Evolutionary conservation across 2,797 vertebrate species (phyloP), one percentile per base, ranked within the genome.

Genomic region (Chlorospingus flavigularis): DNA sequence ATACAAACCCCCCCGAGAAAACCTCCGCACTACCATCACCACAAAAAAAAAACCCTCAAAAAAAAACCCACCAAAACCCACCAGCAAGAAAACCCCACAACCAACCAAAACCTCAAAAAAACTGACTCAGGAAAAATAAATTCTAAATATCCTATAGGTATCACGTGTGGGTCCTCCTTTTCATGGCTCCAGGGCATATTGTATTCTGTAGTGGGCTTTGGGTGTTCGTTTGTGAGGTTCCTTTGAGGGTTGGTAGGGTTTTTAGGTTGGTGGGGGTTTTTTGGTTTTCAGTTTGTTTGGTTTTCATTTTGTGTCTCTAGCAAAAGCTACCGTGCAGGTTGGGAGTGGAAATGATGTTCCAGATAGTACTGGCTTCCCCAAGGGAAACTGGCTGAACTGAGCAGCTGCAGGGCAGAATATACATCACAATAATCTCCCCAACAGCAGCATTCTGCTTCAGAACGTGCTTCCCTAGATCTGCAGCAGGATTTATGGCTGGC

Each of bases 251-350:
- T 55, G 15, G 6, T 18, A 16, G 17, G 13, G 6, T 3, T 6
- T 61, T 43, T 10, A 13, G 5, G 3, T 18, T 54, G 3, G 1
- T 30, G 42, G 10, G 13, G 3, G 0, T 0, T 28, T 39, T 37
- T 21, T 3, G 3, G 5, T 9, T 35, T 67, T 45, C 45, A 6
- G 4, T 20, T 54, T 42, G 17, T 37, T 23, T 23, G 16, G 5
- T 40, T 17, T 50, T 25, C 2, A 25, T 51, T 43, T 65, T 40
- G 6, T 31, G 3, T 71, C 35, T 15, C 24, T 24, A 43, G 28
- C 33, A 50, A 42, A 25, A 51, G 10, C 23, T 71, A 31, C 6
- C 0, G 1, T 13, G 16, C 54, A 63, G 24, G n/a, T 53, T 35
- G 72, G 21, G 13, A 51, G 21, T 48, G 17, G 45, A 65, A 48